phyloP scores from a whole-genome alignment of 2,113 vertebrate species.

The Spilogale gracilis region DNA sequence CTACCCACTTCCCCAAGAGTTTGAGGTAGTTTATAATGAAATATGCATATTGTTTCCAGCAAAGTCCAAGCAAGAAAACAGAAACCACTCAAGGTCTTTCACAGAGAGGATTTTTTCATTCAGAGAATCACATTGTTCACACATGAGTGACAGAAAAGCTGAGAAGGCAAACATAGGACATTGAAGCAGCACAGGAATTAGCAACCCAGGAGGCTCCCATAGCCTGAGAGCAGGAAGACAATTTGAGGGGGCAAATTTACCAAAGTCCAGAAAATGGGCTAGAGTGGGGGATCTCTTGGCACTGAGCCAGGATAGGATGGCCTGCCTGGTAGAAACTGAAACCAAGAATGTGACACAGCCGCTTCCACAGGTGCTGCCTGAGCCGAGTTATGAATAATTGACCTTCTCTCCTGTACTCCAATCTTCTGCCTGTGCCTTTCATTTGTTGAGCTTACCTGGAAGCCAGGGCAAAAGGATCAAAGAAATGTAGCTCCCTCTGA shows the following conservation, averaged over 20 bases:
- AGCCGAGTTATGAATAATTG: neutral
- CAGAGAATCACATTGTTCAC: neutral
- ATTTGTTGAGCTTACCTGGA: neutral
- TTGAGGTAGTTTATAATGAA: constrained; percentile 41
- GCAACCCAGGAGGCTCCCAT: neutral
- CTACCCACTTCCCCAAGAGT: constrained; percentile 7
- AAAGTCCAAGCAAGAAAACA: neutral
- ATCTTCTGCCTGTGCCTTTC: neutral
- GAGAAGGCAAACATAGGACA: neutral
- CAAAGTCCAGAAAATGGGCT: neutral
- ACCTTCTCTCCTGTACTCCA: neutral
- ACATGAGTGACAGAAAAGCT: neutral
- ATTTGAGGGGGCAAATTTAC: neutral
- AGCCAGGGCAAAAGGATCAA: neutral
- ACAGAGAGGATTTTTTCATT: neutral
- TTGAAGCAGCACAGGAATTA: neutral
- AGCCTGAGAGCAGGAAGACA: neutral
- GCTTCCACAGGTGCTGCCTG: neutral
- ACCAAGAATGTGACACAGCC: neutral
- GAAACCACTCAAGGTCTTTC: constrained; percentile 1
- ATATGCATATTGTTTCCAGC: neutral
- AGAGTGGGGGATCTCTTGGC: no score
- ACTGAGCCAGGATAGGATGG: neutral
- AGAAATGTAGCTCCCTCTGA: neutral
- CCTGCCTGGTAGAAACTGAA: neutral